Evolutionary conservation across 2,797 vertebrate genomes (phyloP), one percentile per base, ranked within the genome.

Genomic region (Fistularia tabacaria): DNA sequence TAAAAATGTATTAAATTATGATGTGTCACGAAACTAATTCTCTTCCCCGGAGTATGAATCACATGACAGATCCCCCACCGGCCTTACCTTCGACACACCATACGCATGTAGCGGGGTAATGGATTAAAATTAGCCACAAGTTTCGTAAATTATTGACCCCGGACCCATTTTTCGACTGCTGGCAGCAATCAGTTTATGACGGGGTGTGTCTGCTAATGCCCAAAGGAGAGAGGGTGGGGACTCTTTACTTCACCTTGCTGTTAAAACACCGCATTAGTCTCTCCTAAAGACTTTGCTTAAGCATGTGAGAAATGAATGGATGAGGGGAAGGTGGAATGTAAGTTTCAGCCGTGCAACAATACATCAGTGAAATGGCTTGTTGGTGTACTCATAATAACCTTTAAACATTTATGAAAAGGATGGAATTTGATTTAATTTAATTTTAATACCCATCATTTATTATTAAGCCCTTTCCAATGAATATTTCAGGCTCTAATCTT

Each of bases 1-100:
- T 87, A 85, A 86, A 90, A 89, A 88, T 82, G 77, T 79, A 84
- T 88, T 89, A 89, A 91, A 91, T 90, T 86, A 90, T 88, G 83
- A 89, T 66, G 76, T 84, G 88, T 85, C 90, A 82, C 79, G 68
- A 85, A 89, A 89, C 75, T 87, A 87, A 88, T 90, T 86, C 86
- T 80, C 79, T 58, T 25, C 57, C 52, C 54, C 45, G 10, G 69
- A 71, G 67, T 63, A 89, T 90, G 84, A 90, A 91, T 90, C 90
- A 90, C 83, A 89, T 85, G 85, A 89, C 76, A 47, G 73, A 88
- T 88, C 70, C 79, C 66, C 85, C 75, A 49, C 56, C 14, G 47
- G 76, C 72, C 75, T 75, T 83, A 90, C 81, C 85, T 88, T 82
- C 88, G 85, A 90, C 87, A 87, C 81, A 75, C 62, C 82, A 84